Conservation (phyloP, 2,113 vertebrate species). For the Rhinogobius similis region DNA sequence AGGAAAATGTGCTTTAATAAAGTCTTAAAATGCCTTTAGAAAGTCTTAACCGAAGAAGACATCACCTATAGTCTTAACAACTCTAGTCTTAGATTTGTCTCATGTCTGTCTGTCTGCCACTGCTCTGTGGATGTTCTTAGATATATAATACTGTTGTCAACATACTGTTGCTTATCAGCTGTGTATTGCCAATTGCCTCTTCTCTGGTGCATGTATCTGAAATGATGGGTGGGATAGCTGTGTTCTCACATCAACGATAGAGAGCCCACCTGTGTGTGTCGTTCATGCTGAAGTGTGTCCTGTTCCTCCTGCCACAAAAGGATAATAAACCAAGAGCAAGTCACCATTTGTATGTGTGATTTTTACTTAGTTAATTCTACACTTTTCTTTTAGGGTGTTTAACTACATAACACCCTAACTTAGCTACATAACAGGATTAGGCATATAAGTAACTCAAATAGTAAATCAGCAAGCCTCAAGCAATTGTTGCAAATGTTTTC, state of each 20-base stretch:
- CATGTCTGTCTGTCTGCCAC: not conserved
- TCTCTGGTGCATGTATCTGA: constrained; percentile 15
- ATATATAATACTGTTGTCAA: constrained; percentile 1
- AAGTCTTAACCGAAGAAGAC: constrained; percentile 46
- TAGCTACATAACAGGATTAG: no score
- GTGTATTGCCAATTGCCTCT: not conserved
- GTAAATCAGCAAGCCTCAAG: not conserved
- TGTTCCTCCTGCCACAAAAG: not conserved
- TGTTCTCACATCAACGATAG: constrained; percentile 73
- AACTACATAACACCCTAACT: no score
- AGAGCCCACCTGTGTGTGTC: constrained; percentile 52
- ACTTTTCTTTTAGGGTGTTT: no score
- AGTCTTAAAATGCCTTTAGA: constrained; percentile 31
- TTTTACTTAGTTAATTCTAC: not conserved
- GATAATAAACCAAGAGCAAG: constrained; percentile 62
- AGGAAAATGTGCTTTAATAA: constrained; percentile 11
- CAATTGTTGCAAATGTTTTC: not conserved
- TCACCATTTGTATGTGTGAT: not conserved
- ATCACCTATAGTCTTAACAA: constrained; percentile 53
- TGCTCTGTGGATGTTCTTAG: not conserved
- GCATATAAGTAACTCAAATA: not conserved
- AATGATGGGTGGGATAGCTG: constrained; percentile 37
- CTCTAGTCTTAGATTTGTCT: not conserved
- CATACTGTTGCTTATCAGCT: not conserved
- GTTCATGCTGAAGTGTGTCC: constrained; percentile 19